phyloP scores from a whole-genome alignment of 2,113 vertebrate genomes.

The Aplodontia rufa region DNA sequence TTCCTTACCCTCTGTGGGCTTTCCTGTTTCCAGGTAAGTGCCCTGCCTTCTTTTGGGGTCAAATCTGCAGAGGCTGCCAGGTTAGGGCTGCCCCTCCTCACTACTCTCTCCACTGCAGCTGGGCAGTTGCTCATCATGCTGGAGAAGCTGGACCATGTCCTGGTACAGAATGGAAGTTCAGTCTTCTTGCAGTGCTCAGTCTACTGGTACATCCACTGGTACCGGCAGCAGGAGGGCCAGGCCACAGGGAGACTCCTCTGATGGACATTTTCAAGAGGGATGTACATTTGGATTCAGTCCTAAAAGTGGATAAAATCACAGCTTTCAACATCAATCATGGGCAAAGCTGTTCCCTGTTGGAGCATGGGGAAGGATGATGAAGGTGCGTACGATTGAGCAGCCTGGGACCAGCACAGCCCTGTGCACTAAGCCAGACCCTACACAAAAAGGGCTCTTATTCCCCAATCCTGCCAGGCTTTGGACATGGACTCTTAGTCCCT shows the following conservation, averaged over 20 bases:
- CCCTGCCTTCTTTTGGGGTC: not conserved
- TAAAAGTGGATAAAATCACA: not conserved
- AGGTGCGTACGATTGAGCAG: fast-evolving
- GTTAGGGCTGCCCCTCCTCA: not conserved
- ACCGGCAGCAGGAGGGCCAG: not conserved
- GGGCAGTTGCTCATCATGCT: fast-evolving
- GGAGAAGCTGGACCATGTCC: fast-evolving
- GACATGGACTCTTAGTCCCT: not conserved
- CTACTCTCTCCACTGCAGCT: not conserved
- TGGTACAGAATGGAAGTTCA: fast-evolving
- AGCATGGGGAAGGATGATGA: not conserved
- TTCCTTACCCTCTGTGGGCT: not conserved
- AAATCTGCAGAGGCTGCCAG: not conserved
- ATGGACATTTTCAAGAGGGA: not conserved
- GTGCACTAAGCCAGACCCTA: fast-evolving
- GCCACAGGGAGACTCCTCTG: not conserved
- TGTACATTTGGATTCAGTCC: fast-evolving
- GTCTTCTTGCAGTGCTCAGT: not conserved
- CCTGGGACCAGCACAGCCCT: not conserved
- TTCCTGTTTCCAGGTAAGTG: not conserved
- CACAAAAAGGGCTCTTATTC: not conserved
- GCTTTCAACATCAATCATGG: fast-evolving
- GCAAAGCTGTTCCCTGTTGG: fast-evolving
- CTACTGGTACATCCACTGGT: not conserved
- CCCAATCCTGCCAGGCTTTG: no score